These are phyloP conservation scores for Ranitomeya variabilis DNA, from an alignment of 2,113 vertebrate species.

Conservation along the genomic window DNA sequence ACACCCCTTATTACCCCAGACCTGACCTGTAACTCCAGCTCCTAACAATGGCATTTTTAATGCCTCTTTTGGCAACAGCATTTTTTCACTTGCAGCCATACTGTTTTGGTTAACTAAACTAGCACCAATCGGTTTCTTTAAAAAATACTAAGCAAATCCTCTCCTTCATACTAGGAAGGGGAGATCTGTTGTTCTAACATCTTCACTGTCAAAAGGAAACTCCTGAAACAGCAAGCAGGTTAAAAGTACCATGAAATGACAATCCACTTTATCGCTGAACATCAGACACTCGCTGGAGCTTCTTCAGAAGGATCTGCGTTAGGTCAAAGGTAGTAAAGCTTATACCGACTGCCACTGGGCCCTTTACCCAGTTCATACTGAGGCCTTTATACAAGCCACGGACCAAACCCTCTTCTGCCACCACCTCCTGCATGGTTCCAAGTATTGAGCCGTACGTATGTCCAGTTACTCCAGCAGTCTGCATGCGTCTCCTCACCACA, in stretches of 20 bases:
- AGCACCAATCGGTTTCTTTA: constrained; percentile 33
- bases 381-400: constrained; percentile 94
- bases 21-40: background rate
- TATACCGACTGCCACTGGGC: constrained; percentile 93
- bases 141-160: constrained; percentile 11
- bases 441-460: constrained; percentile 82
- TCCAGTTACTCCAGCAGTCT: constrained; percentile 91
- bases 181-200: background rate
- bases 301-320: constrained; percentile 87
- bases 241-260: background rate
- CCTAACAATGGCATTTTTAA: background rate
- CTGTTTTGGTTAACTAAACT: background rate
- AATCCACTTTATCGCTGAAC: constrained; percentile 63
- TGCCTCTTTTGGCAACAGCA: constrained; percentile 21
- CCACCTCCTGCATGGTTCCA: constrained; percentile 84
- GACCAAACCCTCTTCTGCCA: constrained; percentile 84
- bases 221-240: constrained; percentile 1
- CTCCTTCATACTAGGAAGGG: background rate
- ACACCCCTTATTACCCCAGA: background rate
- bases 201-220: background rate
- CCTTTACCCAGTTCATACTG: constrained; percentile 99
- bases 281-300: constrained; percentile 73
- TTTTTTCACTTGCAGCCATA: background rate
- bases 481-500: constrained; percentile 95
- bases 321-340: constrained; percentile 98